Evolutionary conservation across 2,888 invertebrate species (phyloP).

Genomic region (Xestia ashworthii): DNA sequence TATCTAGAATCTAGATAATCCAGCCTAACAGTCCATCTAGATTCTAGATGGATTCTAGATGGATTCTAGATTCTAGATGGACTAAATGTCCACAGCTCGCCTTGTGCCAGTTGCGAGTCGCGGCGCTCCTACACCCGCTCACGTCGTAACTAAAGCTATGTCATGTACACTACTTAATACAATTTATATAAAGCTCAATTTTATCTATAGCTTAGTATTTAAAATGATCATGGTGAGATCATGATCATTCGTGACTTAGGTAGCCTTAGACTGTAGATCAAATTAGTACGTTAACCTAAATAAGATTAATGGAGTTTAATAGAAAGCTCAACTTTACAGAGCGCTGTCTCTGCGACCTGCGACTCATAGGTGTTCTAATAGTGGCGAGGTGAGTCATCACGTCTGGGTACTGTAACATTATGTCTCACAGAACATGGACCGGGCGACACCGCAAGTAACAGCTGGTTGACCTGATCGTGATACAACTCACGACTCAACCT

Average conservation of each 20-base stretch:
- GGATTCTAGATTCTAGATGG: too few species aligned
- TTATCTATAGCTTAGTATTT: neutral
- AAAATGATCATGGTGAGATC: neutral
- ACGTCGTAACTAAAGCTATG: neutral
- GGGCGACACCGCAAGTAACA: neutral
- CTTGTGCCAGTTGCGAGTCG: neutral
- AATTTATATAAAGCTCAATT: neutral
- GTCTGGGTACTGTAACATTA: neutral
- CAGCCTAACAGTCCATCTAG: too few species aligned
- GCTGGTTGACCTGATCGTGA: neutral
- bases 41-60: neutral
- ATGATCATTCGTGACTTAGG: neutral
- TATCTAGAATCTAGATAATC: too few species aligned
- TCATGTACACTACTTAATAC: neutral
- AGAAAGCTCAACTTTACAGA: neutral
- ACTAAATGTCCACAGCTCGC: constrained; percentile 10
- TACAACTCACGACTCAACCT: constrained; percentile 30
- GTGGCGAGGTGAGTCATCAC: neutral
- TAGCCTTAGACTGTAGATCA: neutral
- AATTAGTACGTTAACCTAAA: neutral
- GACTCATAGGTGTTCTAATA: neutral
- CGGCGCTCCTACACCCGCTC: neutral
- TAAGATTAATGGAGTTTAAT: neutral
- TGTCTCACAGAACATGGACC: neutral
- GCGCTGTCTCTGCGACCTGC: neutral